A percentile compares a stretch with the other conserved stretches of the same genome.
Evolutionary conservation across 2,888 invertebrate species (phyloP).

Genomic region (Leptothorax acervorum): DNA sequence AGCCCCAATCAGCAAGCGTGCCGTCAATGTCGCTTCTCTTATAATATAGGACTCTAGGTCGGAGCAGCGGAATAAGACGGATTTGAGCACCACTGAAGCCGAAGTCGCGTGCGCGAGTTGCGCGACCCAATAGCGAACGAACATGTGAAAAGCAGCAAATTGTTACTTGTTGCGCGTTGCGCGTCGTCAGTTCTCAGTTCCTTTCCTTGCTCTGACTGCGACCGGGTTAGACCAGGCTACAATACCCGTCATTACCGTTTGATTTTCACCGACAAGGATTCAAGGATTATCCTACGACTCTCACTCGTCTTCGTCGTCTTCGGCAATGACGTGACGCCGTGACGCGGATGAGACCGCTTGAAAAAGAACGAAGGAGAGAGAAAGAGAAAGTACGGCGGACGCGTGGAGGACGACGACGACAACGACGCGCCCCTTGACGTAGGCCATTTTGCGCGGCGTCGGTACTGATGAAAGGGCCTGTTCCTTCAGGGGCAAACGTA

Average conservation of each 20-base stretch:
- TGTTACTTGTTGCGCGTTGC: no score
- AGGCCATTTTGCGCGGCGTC: conserved; percentile 81
- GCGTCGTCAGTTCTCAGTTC: no score
- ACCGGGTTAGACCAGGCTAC: no score
- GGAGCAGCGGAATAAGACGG: no score
- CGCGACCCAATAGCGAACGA: no score
- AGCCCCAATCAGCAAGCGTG: no score
- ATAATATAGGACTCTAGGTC: no score
- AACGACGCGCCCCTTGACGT: conserved; percentile 81
- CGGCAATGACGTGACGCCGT: not conserved
- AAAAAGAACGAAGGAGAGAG: not conserved
- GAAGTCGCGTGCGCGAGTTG: no score
- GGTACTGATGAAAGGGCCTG: conserved; percentile 77
- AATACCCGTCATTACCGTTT: not conserved
- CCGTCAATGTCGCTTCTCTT: no score
- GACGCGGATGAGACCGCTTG: not conserved
- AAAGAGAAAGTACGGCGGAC: not conserved
- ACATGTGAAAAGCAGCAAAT: no score
- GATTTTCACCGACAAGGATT: not conserved
- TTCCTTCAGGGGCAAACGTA: conserved; percentile 78
- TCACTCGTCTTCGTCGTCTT: not conserved
- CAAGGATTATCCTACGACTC: not conserved
- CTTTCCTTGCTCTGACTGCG: no score
- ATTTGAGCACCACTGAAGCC: no score
- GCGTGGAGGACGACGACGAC: conserved; percentile 23